phyloP scores from a whole-genome alignment of 2,797 vertebrate genomes.

The Anisognathus igniventris region DNA sequence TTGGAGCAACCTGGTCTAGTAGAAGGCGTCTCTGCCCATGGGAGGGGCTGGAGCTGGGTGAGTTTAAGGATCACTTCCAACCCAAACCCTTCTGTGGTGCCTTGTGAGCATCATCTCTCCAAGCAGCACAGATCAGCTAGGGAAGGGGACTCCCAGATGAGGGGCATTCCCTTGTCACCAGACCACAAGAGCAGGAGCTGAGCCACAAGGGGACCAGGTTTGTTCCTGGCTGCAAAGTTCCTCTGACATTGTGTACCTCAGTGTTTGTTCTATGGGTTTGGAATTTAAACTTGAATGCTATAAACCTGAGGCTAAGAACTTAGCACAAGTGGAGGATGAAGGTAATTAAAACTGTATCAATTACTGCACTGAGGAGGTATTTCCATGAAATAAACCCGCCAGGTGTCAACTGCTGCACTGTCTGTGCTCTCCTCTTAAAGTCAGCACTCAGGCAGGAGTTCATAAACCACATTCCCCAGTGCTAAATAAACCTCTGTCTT shows the following conservation, averaged over 20 bases:
- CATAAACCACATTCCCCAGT: neutral
- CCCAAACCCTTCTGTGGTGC: neutral
- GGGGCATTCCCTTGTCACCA: too few relatives aligned
- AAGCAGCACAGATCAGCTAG: neutral
- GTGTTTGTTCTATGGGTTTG: neutral
- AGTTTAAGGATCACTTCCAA: neutral
- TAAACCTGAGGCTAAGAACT: neutral
- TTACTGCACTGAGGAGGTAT: neutral
- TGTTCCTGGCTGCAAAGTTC: neutral
- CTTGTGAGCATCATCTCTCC: neutral
- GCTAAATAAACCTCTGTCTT: neutral
- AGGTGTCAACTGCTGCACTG: neutral
- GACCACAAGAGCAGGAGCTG: neutral
- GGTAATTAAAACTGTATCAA: neutral
- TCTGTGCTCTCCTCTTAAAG: neutral
- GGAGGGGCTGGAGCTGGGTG: neutral
- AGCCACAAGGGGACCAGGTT: neutral
- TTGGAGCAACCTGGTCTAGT: neutral
- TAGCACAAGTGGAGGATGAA: neutral
- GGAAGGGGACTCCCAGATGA: neutral
- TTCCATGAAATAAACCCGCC: accelerated
- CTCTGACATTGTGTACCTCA: neutral
- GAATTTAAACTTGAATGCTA: neutral
- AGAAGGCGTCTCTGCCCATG: neutral
- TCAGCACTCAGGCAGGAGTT: neutral